phyloP scores from a whole-genome alignment of 2,888 invertebrate species.

The Parelbella ahira region DNA sequence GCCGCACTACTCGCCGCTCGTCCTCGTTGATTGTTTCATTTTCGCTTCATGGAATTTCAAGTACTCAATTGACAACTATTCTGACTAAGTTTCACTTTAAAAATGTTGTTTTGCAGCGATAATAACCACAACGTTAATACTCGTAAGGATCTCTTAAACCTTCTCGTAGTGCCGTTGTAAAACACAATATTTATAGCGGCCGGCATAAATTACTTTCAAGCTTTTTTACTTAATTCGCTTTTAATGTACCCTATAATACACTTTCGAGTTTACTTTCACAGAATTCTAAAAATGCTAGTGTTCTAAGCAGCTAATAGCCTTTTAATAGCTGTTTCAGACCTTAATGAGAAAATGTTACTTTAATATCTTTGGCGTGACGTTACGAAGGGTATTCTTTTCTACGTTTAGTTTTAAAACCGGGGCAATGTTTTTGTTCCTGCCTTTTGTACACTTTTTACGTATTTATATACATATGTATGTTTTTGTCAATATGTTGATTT shows the following conservation, averaged over 20 bases:
- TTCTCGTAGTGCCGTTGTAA: no score
- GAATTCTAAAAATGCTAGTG: slow-evolving; percentile 22
- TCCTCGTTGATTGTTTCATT: no score
- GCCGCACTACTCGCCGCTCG: no score
- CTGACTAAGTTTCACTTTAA: no score
- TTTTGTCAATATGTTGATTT: no score
- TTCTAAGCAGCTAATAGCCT: slow-evolving; percentile 35
- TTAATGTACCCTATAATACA: slow-evolving; percentile 23
- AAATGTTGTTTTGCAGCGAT: no score
- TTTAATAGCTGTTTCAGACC: slow-evolving; percentile 32
- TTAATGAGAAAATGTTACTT: slow-evolving; percentile 24
- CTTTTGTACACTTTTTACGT: no score
- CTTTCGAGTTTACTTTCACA: slow-evolving; percentile 21
- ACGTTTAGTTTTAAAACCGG: slow-evolving; percentile 19
- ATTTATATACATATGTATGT: no score
- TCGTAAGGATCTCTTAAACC: no score
- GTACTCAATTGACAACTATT: no score
- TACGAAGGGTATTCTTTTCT: slow-evolving; percentile 10
- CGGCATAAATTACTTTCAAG: slow-evolving; percentile 6
- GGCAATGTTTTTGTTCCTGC: not conserved
- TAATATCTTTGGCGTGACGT: slow-evolving; percentile 20
- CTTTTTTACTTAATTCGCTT: slow-evolving; percentile 23
- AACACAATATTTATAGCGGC: not conserved
- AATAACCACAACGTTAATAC: no score
- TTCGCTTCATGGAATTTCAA: no score